Base-by-base conservation (phyloP, 1,140 invertebrate genomes). In the Conus betulinus region DNA sequence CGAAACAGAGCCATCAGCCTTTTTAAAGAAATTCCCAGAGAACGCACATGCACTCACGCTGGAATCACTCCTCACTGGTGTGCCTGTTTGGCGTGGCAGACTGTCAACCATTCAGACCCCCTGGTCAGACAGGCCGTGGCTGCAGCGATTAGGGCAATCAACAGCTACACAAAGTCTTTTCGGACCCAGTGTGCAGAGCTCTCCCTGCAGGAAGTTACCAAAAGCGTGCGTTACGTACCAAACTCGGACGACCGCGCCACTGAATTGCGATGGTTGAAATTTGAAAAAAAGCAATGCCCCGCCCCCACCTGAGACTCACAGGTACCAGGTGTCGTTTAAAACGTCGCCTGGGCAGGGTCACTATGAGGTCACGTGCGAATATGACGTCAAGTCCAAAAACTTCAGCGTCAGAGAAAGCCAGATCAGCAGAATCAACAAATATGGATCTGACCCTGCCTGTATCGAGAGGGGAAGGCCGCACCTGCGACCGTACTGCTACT, bases 41-140 rank as follows among this genome's bases (percentile, higher is more conserved):
- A 97, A 79, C 96, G 98, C 82, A 97, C 97, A 5, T 99, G 98
- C 93, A 96, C 96, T 23, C 97, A 98, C 94, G 98, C 98, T 7
- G 97, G 97, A 67, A 98, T 99, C 85, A 97, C 98, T 93, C 97
- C 98, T 0, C 98, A 99, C 95, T 99, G 98, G 98, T 99, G 98
- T 92, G 97, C 98, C 23, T 99, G 98, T 93, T 95, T 99, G 10
- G 96, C 96, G 5, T 98, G 98, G 98, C 93, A 97, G 89, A 39
- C 63, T 27, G 74, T 88, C 23, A 60, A 71, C 39, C 23, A 27
- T 11, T 71, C 78, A 17, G 87, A 88, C 60, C 11, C 55, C 1
- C 23, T 60, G 17, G 57, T 81, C 11, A 0, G 20, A 20, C 15
- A 53, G 55, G 87, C 87, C 11, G 82, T 88, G 17, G 60, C 8